Conservation (phyloP, 2,113 vertebrate genomes). For the Dipodomys ordii region DNA sequence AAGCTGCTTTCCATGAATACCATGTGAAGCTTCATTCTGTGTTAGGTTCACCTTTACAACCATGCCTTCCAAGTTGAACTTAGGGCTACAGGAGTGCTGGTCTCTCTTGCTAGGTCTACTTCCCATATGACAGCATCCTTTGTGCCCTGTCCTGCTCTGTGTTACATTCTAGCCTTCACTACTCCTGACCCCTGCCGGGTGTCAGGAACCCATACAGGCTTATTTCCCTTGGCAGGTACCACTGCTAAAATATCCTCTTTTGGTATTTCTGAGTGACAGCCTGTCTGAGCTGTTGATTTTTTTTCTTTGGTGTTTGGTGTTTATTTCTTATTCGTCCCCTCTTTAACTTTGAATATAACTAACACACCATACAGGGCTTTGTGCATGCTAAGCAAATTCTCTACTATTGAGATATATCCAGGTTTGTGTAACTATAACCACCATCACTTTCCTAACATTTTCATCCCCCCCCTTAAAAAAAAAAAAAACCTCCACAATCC, state of each 20-base stretch:
- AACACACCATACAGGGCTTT: background rate
- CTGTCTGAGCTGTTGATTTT: background rate
- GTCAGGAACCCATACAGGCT: background rate
- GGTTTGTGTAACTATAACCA: background rate
- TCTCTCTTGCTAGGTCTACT: background rate
- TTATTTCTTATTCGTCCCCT: background rate
- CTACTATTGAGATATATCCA: background rate
- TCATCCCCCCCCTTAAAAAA: no score
- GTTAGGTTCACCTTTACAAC: background rate
- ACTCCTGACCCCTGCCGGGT: background rate
- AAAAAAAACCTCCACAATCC: background rate
- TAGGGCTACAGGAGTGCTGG: background rate
- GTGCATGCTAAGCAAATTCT: background rate
- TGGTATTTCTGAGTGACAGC: background rate
- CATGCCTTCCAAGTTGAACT: background rate
- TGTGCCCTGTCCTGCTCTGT: accelerated
- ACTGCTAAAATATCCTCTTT: background rate
- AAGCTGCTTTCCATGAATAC: background rate
- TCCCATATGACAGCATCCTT: background rate
- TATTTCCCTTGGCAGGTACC: background rate
- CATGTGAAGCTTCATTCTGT: background rate
- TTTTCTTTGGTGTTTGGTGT: background rate
- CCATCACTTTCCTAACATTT: background rate
- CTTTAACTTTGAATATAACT: conserved; percentile 5
- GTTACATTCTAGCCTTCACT: background rate